These are phyloP conservation scores for Pteronotus mesoamericanus DNA, from an alignment of 2,797 vertebrate species.

Conservation along the genomic window DNA sequence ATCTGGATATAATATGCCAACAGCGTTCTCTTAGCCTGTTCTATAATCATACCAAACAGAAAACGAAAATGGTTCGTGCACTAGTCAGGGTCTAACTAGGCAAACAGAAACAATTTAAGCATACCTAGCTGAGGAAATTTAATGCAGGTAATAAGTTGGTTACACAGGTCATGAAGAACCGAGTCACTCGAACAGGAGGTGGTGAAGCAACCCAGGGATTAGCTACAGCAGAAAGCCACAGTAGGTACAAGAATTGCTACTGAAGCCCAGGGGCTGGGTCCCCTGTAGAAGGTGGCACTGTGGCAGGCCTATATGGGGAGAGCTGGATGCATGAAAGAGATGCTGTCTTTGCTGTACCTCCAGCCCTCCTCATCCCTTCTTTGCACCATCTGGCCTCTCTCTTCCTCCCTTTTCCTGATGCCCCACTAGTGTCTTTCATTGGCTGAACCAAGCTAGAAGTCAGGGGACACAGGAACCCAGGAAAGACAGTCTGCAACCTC, in stretches of 20 bases:
- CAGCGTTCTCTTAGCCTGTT: background rate
- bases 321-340: background rate
- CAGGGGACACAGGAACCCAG: background rate
- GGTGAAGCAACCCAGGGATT: background rate
- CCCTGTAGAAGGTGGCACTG: background rate
- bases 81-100: background rate
- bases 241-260: background rate
- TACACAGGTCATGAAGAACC: background rate
- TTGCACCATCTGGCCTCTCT: background rate
- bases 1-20: background rate
- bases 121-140: background rate
- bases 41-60: background rate
- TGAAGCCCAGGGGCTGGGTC: background rate
- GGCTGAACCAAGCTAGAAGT: background rate
- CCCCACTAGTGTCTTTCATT: background rate
- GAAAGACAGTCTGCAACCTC: background rate
- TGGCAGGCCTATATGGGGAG: background rate
- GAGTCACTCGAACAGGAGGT: background rate
- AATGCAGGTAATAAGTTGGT: background rate
- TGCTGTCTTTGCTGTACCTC: background rate
- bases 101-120: background rate
- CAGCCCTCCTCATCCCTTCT: background rate
- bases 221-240: background rate
- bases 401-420: background rate
- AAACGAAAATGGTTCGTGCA: background rate